Percentiles rank a stretch among this genome's conserved stretches.
phyloP scores from a whole-genome alignment of 2,113 vertebrate genomes.

The Craseonycteris thonglongyai region DNA sequence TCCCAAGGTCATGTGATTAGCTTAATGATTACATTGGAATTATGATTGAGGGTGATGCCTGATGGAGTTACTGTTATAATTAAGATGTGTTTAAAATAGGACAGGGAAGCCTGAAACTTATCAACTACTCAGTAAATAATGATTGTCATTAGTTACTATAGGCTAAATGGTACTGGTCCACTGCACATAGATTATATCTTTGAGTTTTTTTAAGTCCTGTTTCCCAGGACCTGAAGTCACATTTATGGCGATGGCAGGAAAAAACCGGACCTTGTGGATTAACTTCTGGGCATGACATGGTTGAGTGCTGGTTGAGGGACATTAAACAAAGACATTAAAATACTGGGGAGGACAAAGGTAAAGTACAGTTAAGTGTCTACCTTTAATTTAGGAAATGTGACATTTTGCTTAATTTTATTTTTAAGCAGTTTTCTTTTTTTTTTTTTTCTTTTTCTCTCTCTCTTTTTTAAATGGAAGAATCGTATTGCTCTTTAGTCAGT shows the following conservation, averaged over 20 bases:
- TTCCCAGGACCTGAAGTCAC: neutral
- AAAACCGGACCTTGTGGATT: neutral
- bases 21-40: neutral
- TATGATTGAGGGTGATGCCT: neutral
- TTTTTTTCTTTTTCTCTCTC: neutral
- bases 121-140: neutral
- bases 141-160: neutral
- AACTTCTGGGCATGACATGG: neutral
- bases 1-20: neutral
- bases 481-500: neutral
- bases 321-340: neutral
- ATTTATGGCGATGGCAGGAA: neutral
- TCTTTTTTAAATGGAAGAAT: neutral
- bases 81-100: neutral
- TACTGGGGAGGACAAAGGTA: slow-evolving; percentile 26
- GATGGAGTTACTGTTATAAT: neutral
- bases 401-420: neutral
- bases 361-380: neutral
- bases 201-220: neutral
- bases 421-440: neutral
- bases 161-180: neutral
- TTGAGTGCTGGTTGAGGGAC: neutral
- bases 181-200: neutral
- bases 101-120: neutral
- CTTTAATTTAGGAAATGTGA: neutral